Conservation (phyloP, 1,140 invertebrate species). For the Trichomalopsis sarcophagae region DNA sequence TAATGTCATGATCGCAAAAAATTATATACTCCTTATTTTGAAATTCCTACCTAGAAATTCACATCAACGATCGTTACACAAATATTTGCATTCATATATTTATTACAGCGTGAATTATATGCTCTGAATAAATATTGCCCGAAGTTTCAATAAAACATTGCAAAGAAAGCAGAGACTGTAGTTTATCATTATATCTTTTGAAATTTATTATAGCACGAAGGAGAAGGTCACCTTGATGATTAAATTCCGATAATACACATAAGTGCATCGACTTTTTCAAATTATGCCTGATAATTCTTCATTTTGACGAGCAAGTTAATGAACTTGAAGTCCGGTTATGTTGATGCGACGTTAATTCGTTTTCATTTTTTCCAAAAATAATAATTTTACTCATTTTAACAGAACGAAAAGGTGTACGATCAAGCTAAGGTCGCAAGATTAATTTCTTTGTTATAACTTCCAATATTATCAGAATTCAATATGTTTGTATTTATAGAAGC, state of each 20-base stretch:
- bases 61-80: background rate
- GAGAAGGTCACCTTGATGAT: background rate
- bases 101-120: background rate
- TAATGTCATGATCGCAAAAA: background rate
- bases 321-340: too few species aligned
- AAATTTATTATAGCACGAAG: background rate
- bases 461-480: too few species aligned
- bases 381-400: too few species aligned
- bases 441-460: too few species aligned
- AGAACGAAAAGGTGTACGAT: background rate
- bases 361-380: background rate
- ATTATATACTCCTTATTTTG: background rate
- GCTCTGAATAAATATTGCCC: background rate
- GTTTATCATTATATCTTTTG: background rate
- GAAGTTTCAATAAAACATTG: background rate
- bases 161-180: background rate
- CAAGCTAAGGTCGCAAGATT: too few species aligned
- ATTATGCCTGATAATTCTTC: too few species aligned
- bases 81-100: background rate
- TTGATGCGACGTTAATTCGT: background rate
- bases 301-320: too few species aligned
- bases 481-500: too few species aligned
- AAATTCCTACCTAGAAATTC: background rate
- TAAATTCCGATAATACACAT: too few species aligned
- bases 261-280: too few species aligned